Conservation (phyloP, 2,888 invertebrate species). For the Cheilosia vernalis region DNA sequence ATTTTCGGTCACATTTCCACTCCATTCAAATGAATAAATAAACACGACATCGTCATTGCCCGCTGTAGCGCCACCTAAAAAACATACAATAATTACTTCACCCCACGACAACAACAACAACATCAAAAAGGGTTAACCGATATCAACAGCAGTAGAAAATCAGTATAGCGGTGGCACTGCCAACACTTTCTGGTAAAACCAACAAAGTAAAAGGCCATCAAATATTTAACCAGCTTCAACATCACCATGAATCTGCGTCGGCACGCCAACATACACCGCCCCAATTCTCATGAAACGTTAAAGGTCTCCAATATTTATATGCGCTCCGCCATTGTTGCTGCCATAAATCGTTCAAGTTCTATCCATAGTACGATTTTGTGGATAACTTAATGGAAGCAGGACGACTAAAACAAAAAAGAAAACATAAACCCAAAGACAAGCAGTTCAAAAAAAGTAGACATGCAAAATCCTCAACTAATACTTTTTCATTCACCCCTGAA, state of each 20-base stretch:
- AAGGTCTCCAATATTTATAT: slow-evolving; percentile 60
- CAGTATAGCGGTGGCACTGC: slow-evolving; percentile 43
- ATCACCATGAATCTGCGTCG: slow-evolving; percentile 4
- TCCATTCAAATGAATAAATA: slow-evolving; percentile 70
- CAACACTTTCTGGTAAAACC: slow-evolving; percentile 57
- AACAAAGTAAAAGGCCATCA: slow-evolving; percentile 65
- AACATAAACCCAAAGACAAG: neutral
- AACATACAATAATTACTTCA: too few species aligned
- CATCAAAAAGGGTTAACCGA: slow-evolving; percentile 43
- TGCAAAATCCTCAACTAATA: slow-evolving; percentile 60
- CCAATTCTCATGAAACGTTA: slow-evolving; percentile 15
- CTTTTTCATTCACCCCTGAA: slow-evolving; percentile 56
- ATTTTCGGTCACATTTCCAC: slow-evolving; percentile 49
- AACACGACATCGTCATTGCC: slow-evolving; percentile 48
- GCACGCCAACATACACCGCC: neutral
- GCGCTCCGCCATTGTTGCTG: slow-evolving; percentile 48
- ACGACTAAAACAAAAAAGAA: slow-evolving; percentile 10
- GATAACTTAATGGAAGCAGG: slow-evolving; percentile 47
- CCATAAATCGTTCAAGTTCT: slow-evolving; percentile 70
- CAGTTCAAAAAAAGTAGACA: slow-evolving; percentile 3
- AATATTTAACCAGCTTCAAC: slow-evolving; percentile 59
- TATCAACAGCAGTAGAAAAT: slow-evolving; percentile 44
- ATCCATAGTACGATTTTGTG: slow-evolving; percentile 70
- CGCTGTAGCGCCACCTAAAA: slow-evolving; percentile 35
- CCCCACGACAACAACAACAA: slow-evolving; percentile 5